Base-by-base conservation (phyloP, 2,888 invertebrate species). In the Aleiodes testaceus region DNA sequence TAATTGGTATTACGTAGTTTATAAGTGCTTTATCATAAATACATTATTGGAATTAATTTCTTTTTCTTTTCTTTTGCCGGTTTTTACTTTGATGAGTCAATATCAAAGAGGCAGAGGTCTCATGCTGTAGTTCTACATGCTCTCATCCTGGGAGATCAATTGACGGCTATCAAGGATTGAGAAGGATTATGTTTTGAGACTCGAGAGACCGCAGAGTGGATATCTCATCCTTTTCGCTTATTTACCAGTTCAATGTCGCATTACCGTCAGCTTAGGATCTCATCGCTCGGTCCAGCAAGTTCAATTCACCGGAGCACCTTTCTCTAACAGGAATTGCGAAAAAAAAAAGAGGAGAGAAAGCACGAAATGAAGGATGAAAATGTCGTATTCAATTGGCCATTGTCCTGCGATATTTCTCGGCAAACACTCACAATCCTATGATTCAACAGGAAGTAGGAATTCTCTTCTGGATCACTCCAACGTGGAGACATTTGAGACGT, bases 211-310 rank as follows among this genome's bases (percentile, higher is more conserved):
- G 66, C 50, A 53, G 36, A 36, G 68, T 72, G 66, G 67, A 71
- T 76, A 52, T 59, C 59, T 66, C 42, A 59, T 61, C 75, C 67
- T 69, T 72, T 67, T 67, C 72, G 76, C 77, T 77, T 78, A 82
- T 81, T 81, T 80, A 81, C 79, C 76, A 74, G 77, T 70, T 76
- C 69, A 72, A 79, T 74, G 81, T 81, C 81, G 77, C 71, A 82
- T 81, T 80, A 80, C 78, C 79, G 79, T 81, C 79, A 77, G 79
- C 79, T 81, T 82, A 82, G 74, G 75, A 76, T 79, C 76, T 73
- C 70, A 72, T 73, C 75, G 72, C 70, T 75, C 67, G 74, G 74
- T 73, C 73, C 70, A 73, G 67, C 75, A 77, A 73, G 76, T 59
- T 66, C 52, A 50, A 53, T 69, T 16, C 66, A 71, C 72, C 71